A percentile compares a stretch with the other conserved stretches of the same genome.
Evolutionary conservation across 2,113 vertebrate genomes (phyloP).

Genomic region (Grantiella picta): DNA sequence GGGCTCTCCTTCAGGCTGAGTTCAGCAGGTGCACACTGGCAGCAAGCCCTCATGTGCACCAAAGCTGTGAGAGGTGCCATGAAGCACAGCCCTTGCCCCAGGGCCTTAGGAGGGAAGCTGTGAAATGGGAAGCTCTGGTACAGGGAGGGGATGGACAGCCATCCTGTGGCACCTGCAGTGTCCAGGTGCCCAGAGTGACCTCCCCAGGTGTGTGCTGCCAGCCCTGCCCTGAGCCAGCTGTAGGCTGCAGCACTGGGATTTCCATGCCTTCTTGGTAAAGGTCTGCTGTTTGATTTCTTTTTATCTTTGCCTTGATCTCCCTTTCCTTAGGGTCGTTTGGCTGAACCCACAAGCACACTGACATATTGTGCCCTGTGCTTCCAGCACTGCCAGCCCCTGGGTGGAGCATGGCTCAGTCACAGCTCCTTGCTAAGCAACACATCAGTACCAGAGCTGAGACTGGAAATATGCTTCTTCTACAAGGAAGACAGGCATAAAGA

Average conservation of each 20-base stretch:
- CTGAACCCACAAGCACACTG: fast-evolving
- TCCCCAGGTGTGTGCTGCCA: neutral
- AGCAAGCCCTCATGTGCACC: fast-evolving
- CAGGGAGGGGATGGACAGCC: fast-evolving
- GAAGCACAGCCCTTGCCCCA: fast-evolving
- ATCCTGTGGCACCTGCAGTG: neutral
- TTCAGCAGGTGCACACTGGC: neutral
- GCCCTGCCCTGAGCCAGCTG: too few relatives aligned
- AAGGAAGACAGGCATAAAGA: neutral
- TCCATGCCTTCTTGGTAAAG: neutral
- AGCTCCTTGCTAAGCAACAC: neutral
- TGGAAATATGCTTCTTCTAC: neutral
- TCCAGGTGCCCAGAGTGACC: too few relatives aligned
- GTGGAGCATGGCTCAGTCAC: neutral
- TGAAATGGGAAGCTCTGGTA: fast-evolving
- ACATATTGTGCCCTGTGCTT: fast-evolving
- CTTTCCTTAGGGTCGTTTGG: neutral
- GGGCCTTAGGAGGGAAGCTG: neutral
- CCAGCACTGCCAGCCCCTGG: neutral
- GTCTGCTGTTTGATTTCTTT: neutral
- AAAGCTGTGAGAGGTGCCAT: neutral
- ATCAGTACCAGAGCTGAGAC: neutral
- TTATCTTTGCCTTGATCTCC: neutral
- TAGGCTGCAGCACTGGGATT: neutral
- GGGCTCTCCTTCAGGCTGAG: neutral